Percentiles rank a stretch among this genome's conserved stretches.
Conservation (phyloP, 2,888 invertebrate species). For the Chymomyza caudatula region DNA sequence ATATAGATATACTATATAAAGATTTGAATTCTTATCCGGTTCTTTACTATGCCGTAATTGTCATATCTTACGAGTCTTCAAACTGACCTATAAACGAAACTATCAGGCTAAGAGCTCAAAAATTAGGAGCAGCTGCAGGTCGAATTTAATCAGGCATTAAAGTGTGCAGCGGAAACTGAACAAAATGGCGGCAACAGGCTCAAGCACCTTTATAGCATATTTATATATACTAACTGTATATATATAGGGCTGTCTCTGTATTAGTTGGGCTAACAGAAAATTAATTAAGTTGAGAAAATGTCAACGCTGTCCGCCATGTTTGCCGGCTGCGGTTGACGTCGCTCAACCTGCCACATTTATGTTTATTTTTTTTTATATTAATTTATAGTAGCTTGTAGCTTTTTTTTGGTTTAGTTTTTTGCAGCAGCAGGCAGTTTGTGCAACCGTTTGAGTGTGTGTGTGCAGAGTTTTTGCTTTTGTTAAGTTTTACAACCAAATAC, state of each 20-base stretch:
- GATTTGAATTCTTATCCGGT: too few relatives aligned
- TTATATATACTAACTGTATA: constrained; percentile 13
- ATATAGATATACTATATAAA: too few relatives aligned
- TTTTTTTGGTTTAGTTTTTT: constrained; percentile 20
- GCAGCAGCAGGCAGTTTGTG: constrained; percentile 21
- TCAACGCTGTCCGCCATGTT: constrained; percentile 49
- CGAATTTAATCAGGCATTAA: constrained; percentile 63
- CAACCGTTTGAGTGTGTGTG: constrained; percentile 19
- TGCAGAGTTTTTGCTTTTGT: constrained; percentile 27
- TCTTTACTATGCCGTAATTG: too few relatives aligned
- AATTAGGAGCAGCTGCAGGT: constrained; percentile 23
- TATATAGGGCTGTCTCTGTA: constrained; percentile 27
- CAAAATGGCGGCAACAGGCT: constrained; percentile 40
- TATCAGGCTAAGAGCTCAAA: not conserved
- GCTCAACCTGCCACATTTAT: not conserved
- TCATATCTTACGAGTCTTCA: too few relatives aligned
- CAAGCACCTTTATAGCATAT: not conserved
- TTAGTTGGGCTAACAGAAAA: constrained; percentile 57
- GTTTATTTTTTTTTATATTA: constrained; percentile 8
- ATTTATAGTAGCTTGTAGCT: constrained; percentile 33
- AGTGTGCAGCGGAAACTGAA: constrained; percentile 54
- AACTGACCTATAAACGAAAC: too few relatives aligned
- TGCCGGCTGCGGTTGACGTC: not conserved
- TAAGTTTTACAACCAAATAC: constrained; percentile 31
- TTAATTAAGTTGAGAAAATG: constrained; percentile 70